Percentiles rank a stretch among this genome's conserved stretches.
phyloP scores from a whole-genome alignment of 2,888 invertebrate species.

The Perithous albicinctus region DNA sequence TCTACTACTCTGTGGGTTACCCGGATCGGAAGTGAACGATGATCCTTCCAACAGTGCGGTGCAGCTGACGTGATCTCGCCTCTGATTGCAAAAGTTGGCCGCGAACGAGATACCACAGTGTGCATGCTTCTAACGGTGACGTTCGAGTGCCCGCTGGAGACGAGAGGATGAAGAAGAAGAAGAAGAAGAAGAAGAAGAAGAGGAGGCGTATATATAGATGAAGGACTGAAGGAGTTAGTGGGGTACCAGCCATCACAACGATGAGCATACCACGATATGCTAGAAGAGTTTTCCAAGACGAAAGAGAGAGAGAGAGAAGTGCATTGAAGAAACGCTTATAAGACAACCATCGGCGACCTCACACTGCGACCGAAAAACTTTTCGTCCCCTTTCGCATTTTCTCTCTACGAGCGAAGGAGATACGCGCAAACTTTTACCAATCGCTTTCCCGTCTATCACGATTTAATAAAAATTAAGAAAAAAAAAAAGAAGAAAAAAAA shows the following conservation, averaged over 20 bases:
- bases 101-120: conserved; percentile 64
- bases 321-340: conserved; percentile 64
- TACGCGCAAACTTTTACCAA: conserved; percentile 50
- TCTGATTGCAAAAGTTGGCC: conserved; percentile 71
- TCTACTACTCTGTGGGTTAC: conserved; percentile 28
- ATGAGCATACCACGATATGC: conserved; percentile 30
- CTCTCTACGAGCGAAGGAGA: conserved; percentile 33
- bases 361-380: conserved; percentile 57
- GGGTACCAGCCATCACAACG: conserved; percentile 4
- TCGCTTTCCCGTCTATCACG: conserved; percentile 55
- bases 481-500: too few relatives aligned
- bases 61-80: conserved; percentile 66
- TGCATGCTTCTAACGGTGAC: conserved; percentile 46
- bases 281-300: conserved; percentile 38
- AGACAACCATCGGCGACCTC: conserved; percentile 46
- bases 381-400: conserved; percentile 32
- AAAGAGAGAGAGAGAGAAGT: conserved; percentile 40
- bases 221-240: background rate
- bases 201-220: background rate
- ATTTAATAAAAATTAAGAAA: conserved; percentile 56
- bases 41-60: conserved; percentile 58
- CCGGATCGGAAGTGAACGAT: conserved; percentile 67
- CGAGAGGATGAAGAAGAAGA: background rate
- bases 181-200: too few relatives aligned
- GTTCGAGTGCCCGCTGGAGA: background rate